Conservation (phyloP, 2,113 vertebrate genomes). For the Lathamus discolor region DNA sequence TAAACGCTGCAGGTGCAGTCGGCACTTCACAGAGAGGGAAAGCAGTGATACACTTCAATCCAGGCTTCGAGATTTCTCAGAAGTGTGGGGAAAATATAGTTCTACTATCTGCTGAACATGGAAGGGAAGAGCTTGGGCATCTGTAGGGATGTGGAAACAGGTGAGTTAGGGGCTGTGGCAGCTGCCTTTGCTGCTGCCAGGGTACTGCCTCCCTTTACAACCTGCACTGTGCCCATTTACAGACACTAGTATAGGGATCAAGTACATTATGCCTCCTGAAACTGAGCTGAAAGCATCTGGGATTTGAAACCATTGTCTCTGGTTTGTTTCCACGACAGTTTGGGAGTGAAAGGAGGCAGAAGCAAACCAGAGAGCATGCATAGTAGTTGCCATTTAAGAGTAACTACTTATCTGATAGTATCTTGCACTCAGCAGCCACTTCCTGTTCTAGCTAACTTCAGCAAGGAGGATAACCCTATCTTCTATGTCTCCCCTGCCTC, state of each 20-base stretch:
- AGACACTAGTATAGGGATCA: accelerated
- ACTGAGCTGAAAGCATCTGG: not conserved
- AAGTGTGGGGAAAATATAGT: not conserved
- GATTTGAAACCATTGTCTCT: not conserved
- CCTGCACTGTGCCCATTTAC: not conserved
- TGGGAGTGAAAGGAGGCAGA: not conserved
- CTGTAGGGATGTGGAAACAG: not conserved
- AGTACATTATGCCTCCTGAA: accelerated
- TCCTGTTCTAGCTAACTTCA: not conserved
- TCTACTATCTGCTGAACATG: not conserved
- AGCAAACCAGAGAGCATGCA: not conserved
- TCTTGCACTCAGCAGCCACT: not conserved
- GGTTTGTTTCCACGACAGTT: not conserved
- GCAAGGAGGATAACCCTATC: accelerated
- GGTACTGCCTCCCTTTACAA: not conserved
- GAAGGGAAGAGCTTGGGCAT: not conserved
- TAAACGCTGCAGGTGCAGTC: not conserved
- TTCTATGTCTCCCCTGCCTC: no score
- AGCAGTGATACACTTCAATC: not conserved
- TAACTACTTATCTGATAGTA: not conserved
- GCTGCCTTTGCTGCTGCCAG: not conserved
- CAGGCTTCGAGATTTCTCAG: not conserved
- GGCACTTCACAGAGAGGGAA: not conserved
- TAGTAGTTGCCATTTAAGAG: not conserved
- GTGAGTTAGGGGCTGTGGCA: not conserved